Evolutionary conservation across 2,888 invertebrate species (phyloP), one percentile per base, ranked within the genome.

Genomic region (Caenorhabditis sp.): DNA sequence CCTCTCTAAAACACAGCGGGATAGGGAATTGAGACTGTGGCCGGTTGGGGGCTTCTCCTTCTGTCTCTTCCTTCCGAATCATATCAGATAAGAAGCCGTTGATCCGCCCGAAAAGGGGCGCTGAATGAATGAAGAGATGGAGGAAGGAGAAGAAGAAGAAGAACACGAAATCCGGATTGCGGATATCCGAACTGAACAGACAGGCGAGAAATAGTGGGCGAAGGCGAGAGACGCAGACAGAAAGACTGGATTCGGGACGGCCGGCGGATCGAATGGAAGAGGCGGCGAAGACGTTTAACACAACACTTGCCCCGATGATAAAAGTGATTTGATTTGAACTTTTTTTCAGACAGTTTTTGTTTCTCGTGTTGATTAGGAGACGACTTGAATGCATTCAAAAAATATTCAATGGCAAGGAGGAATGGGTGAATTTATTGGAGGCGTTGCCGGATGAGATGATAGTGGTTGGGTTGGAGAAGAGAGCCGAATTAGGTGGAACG

Each of bases 11-110:
- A 72, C 72, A 72, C 73, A 73, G 61, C 61, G 51, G 73, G 61
- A 26, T 47, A 47, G 47, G 31, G 49, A 49, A 66, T 66, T 66
- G 66, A 38, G 38, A 66, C 28, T 66, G 61, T 73, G 73, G 73
- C 73, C 61, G 73, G 74, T 64, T 74, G 56, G 61, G n/a, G 10
- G 14, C 59, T 59, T 59, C 59, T 49, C 31, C 58, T 44, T 41
- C 58, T 26, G 19, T 44, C 24, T 56, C 69, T 41, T 22, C 41
- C 49, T 66, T 63, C 69, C 70, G 80, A 75, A 81, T 81, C 81
- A 81, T 81, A 81, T 81, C 81, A 81, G 81, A 81, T 81, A 81
- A 81, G 81, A 64, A 64, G 75, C 68, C 80, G 80, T 80, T 80
- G 73, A 80, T 80, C 80, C 80, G 70, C 72, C 72, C 70, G 63